These are phyloP conservation scores for Acipenser transmontanus DNA, from an alignment of 2,797 vertebrate species.

Conservation along the genomic window DNA sequence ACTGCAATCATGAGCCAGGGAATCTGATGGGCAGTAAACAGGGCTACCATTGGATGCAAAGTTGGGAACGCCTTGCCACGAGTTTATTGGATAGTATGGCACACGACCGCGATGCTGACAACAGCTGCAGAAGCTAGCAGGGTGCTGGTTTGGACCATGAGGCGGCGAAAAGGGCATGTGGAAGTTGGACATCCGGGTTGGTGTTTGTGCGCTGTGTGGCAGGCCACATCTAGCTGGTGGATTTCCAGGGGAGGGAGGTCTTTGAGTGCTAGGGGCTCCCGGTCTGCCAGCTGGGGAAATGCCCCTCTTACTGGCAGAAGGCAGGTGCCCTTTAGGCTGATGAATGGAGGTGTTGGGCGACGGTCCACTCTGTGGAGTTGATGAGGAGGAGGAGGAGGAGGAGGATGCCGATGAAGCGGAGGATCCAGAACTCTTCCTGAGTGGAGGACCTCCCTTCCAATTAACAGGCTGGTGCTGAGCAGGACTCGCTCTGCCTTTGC, in stretches of 20 bases:
- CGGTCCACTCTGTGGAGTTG: slow-evolving; percentile 39
- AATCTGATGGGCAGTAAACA: slow-evolving; percentile 20
- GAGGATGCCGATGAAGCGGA: slow-evolving; percentile 29
- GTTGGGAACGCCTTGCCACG: slow-evolving; percentile 49
- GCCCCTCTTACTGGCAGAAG: slow-evolving; percentile 31
- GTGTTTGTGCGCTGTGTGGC: slow-evolving; percentile 39
- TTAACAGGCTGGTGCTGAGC: slow-evolving; percentile 31
- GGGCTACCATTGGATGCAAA: slow-evolving; percentile 28
- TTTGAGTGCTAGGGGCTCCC: slow-evolving; percentile 23
- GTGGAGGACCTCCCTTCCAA: slow-evolving; percentile 36
- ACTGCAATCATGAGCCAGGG: slow-evolving; percentile 41
- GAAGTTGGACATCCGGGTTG: slow-evolving; percentile 38
- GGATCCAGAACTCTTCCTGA: slow-evolving; percentile 38
- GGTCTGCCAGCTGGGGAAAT: slow-evolving; percentile 14
- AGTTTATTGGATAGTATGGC: slow-evolving; percentile 41
- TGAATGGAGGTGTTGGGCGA: slow-evolving; percentile 46
- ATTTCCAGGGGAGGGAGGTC: slow-evolving; percentile 5
- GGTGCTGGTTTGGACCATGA: slow-evolving; percentile 31
- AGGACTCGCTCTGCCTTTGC: slow-evolving; percentile 37
- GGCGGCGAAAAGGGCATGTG: slow-evolving; percentile 60
- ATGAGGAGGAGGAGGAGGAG: slow-evolving; percentile 43
- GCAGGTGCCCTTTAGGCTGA: slow-evolving; percentile 37
- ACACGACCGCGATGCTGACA: slow-evolving; percentile 42
- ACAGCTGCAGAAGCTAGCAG: slow-evolving; percentile 54
- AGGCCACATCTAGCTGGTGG: slow-evolving; percentile 29